phyloP scores from a whole-genome alignment of 2,797 vertebrate genomes.

The Smutsia temminckii region DNA sequence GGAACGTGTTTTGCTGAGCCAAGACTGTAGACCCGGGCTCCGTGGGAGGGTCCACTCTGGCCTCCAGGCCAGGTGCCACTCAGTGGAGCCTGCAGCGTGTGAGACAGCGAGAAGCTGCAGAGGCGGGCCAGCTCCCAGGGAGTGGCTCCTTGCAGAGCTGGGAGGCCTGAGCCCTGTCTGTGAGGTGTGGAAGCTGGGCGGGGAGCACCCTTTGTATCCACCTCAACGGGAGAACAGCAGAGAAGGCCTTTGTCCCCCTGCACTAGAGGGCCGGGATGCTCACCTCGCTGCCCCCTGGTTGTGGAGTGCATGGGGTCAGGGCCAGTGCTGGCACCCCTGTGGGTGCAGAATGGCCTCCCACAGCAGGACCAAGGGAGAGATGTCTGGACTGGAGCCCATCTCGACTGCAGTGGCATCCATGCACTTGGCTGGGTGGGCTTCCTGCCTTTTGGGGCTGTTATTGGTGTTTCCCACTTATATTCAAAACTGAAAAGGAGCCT shows the following conservation, averaged over 20 bases:
- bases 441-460: constrained; percentile 80
- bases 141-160: not conserved
- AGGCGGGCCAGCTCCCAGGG: not conserved
- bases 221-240: too few relatives aligned
- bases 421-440: constrained; percentile 39
- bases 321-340: too few relatives aligned
- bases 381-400: constrained; percentile 49
- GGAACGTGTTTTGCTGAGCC: not conserved
- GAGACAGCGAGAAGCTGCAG: not conserved
- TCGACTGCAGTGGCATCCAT: constrained; percentile 45
- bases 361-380: constrained; percentile 29
- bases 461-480: constrained; percentile 75
- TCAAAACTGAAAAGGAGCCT: constrained; percentile 79
- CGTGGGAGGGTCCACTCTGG: too few relatives aligned
- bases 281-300: too few relatives aligned
- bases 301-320: too few relatives aligned
- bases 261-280: too few relatives aligned
- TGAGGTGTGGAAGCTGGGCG: not conserved
- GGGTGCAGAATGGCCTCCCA: fast-evolving
- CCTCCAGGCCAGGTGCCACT: too few relatives aligned
- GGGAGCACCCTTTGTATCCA: too few relatives aligned
- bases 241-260: too few relatives aligned
- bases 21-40: not conserved
- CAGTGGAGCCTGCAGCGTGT: too few relatives aligned
- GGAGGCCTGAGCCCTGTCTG: not conserved